A percentile compares a stretch with the other conserved stretches of the same genome.
These are phyloP conservation scores for Myotis yumanensis DNA, from an alignment of 2,113 vertebrate species.

Conservation along the genomic window DNA sequence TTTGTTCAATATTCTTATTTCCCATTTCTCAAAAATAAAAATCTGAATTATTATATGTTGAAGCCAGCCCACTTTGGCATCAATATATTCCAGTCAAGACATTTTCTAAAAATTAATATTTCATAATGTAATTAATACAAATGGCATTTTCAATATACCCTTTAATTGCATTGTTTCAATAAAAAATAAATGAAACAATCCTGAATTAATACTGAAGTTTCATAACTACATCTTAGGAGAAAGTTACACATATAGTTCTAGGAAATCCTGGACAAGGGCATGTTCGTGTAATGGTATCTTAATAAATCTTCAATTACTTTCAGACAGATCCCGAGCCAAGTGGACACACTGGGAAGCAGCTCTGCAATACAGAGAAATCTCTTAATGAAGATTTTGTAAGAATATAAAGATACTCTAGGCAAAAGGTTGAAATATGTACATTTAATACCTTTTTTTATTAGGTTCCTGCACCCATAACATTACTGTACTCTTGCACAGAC, in stretches of 20 bases:
- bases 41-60: not conserved
- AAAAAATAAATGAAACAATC: not conserved
- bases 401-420: not conserved
- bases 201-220: not conserved
- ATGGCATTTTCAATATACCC: not conserved
- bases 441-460: slow-evolving; percentile 2
- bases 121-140: slow-evolving; percentile 42
- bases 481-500: not conserved
- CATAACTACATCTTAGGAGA: slow-evolving; percentile 12
- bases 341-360: not conserved
- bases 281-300: not conserved
- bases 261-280: not conserved
- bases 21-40: not conserved
- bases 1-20: not conserved
- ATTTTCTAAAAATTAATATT: slow-evolving; percentile 49
- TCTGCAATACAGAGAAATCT: not conserved
- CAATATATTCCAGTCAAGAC: not conserved
- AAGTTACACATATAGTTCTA: not conserved
- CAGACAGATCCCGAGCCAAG: not conserved
- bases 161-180: slow-evolving; percentile 53
- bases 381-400: slow-evolving; percentile 26
- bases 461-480: not conserved
- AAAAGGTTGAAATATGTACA: not conserved
- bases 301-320: slow-evolving; percentile 31
- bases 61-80: not conserved